phyloP scores from a whole-genome alignment of 1,140 invertebrate species.

The Melanaphis sacchari region DNA sequence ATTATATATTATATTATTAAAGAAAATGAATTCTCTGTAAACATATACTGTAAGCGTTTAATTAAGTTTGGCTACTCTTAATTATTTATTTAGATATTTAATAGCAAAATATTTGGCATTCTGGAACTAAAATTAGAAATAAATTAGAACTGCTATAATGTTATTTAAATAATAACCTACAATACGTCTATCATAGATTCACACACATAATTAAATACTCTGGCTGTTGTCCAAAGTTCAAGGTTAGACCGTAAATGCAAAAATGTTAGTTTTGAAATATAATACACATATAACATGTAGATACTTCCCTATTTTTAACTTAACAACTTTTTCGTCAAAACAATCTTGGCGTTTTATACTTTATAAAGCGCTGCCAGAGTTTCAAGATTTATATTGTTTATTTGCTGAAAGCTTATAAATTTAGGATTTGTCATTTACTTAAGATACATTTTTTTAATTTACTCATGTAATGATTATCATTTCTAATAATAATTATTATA shows the following conservation, averaged over 20 bases:
- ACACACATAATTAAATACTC: slow-evolving; percentile 2
- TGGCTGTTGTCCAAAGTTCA: slow-evolving; percentile 49
- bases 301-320: slow-evolving; percentile 20
- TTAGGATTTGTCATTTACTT: background rate
- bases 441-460: background rate
- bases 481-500: too few species aligned
- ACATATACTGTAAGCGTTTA: background rate
- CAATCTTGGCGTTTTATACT: background rate
- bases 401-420: background rate
- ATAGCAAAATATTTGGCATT: background rate
- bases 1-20: background rate
- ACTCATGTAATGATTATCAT: background rate
- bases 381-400: background rate
- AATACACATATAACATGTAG: background rate
- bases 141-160: background rate
- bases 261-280: slow-evolving; percentile 44
- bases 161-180: background rate
- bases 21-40: background rate
- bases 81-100: background rate
- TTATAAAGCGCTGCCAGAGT: background rate
- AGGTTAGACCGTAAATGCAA: background rate
- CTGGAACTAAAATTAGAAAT: background rate
- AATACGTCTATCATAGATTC: background rate
- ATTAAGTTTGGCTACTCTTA: background rate
- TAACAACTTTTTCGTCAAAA: background rate